Evolutionary conservation across 1,140 invertebrate species (phyloP), one percentile per base, ranked within the genome.

Genomic region (Leucophenga varia): DNA sequence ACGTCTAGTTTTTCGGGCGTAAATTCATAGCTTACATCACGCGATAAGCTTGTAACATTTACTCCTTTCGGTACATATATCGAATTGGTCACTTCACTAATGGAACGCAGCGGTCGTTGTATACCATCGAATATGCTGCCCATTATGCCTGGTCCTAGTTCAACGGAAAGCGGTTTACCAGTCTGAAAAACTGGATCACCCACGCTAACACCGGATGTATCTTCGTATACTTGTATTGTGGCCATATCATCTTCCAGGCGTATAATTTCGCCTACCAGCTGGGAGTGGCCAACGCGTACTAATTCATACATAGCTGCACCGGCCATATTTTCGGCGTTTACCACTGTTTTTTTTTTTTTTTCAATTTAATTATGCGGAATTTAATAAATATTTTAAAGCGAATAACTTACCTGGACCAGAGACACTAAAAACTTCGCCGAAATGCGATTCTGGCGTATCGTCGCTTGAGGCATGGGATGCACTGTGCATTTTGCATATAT

Each of bases 31-130:
- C 81, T 75, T 34, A 80, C 74, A 5, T 84, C 83, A 39, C 90
- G 81, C n/a, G 89, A 90, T 12, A 99, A 76, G 34, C 90, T 84
- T 30, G 93, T 93, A 28, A 91, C 85, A 77, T 98, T 97, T 8
- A 99, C 82, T 79, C 97, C 97, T 77, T 97, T 98, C n/a, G 97
- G 97, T 78, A 99, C 99, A 81, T 99, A 99, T 78, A 99, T 99
- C 64, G 91, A 95, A 56, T 89, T 79, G 0, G 93, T 95, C 9
- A 95, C 69, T 59, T 96, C 86, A 47, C 86, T 57, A 60, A 91
- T 93, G 43, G 84, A 84, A 32, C 87, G 83, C 49, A 93, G 70
- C 1, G 90, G 90, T 41, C 90, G 82, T 73, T 93, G 90, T 61
- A 93, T 93, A 70, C 88, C 87, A 78, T 93, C 90, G 79, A 89